Evolutionary conservation across 2,113 vertebrate genomes (phyloP), one percentile per base, ranked within the genome.

Genomic region (Sclerurus mexicanus): DNA sequence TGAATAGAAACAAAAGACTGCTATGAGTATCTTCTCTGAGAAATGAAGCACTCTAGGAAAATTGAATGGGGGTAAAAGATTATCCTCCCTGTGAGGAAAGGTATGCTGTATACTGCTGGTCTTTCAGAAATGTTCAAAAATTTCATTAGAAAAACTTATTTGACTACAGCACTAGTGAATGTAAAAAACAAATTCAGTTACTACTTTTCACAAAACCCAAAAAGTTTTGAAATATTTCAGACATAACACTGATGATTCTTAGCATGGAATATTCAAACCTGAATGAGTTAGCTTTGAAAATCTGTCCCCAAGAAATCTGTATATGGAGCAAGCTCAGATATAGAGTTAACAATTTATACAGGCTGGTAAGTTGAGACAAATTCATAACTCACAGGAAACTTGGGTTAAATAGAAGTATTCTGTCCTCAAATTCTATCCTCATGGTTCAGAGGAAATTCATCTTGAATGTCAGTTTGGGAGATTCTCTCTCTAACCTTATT

Each of bases 361-460:
- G 85, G 89, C 86, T 44, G 40, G 89, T 71, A 87, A 93, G 27
- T 73, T 93, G 89, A 82, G 87, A 95, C 81, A 97, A 97, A 88
- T 85, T 56, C 67, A 47, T 85, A 96, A 85, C 60, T 67, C 15
- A 60, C 69, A 58, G 35, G 33, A 71, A 80, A 59, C 3, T 1
- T 30, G 83, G 63, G 74, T 95, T 97, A 97, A 95, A 94, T 86
- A 95, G 74, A 95, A 82, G 30, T 85, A 92, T 56, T 42, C 40
- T 42, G 15, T 42, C 40, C 40, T 42, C 40, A 42, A 42, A 42
- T 42, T 42, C 40, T 42, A 42, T 42, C 14, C 40, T 42, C 40
- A 42, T 42, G 49, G 85, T 74, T 94, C 80, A 95, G 94, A 95
- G 89, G 85, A 97, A 95, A 95, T 85, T 88, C 42, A 66, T 58